Evolutionary conservation across 2,797 vertebrate genomes (phyloP), one percentile per base, ranked within the genome.

Genomic region (Sebastes ruberrimus): DNA sequence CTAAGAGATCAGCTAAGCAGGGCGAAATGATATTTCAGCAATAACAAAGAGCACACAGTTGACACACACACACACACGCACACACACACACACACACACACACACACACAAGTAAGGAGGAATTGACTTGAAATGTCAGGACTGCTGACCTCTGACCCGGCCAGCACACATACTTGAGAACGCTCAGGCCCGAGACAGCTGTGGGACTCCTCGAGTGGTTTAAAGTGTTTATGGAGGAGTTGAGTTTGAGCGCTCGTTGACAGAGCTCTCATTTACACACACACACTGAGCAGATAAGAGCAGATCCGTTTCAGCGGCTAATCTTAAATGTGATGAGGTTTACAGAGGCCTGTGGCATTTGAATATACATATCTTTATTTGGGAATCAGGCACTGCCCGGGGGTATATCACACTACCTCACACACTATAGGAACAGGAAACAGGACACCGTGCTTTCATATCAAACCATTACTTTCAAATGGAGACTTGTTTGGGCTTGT

Each of bases 311-410:
- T 91, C 87, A 86, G 74, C 0, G 0, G 83, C 85, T 90, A 88
- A 89, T 89, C 89, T 92, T 88, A 84, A 89, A 89, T 84, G 71
- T 84, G 89, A 88, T 88, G 85, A 90, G 76, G 83, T 89, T 84
- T 74, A 76, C 86, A 84, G 74, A 27, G 73, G 57, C 56, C 66
- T 53, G 16, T 22, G 69, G 61, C 78, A 62, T 52, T 67, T 53
- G 55, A 88, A 83, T 77, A 88, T 77, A 89, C 74, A 82, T 75
- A 80, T 86, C 77, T 92, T 86, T 87, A 91, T 89, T 85, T 89
- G 76, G 83, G 56, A 82, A 73, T 86, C 59, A 56, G 28, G 63
- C 23, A 0, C 46, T 59, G 30, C 77, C 71, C 66, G 2, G n/a
- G 69, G 64, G 74, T 85, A 61, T 81, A 84, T 91, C 80, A 79